phyloP scores from a whole-genome alignment of 2,797 vertebrate genomes.

The Sebastes vulpes region DNA sequence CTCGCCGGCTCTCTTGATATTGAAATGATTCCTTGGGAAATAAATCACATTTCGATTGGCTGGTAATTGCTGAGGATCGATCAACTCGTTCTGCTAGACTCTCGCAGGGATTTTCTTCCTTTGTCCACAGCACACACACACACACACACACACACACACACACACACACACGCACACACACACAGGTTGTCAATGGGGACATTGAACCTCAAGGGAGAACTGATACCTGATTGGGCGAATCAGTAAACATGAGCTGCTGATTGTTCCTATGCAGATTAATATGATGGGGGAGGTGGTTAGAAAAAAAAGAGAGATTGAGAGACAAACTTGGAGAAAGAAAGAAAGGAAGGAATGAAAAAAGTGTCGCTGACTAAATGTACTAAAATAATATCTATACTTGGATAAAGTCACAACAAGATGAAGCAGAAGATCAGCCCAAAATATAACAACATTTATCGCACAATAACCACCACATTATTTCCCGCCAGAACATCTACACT shows the following conservation, averaged over 20 bases:
- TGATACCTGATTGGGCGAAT: constrained; percentile 80
- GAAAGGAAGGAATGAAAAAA: background rate
- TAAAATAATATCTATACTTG: background rate
- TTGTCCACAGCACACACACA: constrained; percentile 43
- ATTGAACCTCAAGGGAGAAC: constrained; percentile 67
- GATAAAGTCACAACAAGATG: constrained; percentile 12
- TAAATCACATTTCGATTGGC: constrained; percentile 99
- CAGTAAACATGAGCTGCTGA: constrained; percentile 84
- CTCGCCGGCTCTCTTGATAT: constrained; percentile 88
- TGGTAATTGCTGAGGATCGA: constrained; percentile 99
- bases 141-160: constrained; percentile 8
- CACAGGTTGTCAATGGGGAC: constrained; percentile 50
- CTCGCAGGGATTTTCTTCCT: constrained; percentile 85
- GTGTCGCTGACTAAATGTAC: background rate
- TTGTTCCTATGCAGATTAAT: constrained; percentile 81
- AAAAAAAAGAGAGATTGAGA: background rate
- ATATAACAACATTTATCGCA: constrained; percentile 47
- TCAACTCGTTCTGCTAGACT: constrained; percentile 86
- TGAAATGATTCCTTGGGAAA: constrained; percentile 98
- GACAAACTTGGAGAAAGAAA: constrained; percentile 30
- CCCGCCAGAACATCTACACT: constrained; percentile 26
- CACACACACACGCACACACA: constrained; percentile 6
- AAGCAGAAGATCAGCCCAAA: constrained; percentile 35
- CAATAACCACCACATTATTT: constrained; percentile 50
- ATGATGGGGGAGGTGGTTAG: constrained; percentile 33